These are phyloP conservation scores for Aurelia aurita DNA, from an alignment of 30 jellyfish, hydroid and myxozoan genomes.

Conservation along the genomic window DNA sequence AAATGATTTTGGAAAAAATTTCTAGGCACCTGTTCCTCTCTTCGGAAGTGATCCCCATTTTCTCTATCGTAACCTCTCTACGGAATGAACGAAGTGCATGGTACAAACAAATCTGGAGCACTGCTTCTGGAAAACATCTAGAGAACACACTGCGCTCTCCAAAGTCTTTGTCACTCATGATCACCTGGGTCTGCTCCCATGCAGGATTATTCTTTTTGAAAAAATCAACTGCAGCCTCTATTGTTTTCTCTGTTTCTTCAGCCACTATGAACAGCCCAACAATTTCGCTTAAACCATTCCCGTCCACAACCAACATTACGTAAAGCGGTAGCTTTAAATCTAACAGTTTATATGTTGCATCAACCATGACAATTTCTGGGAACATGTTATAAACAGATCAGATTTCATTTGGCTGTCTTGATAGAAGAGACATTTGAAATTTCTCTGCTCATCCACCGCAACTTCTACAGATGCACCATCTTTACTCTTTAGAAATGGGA, in stretches of 20 bases:
- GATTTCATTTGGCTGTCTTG: constrained; percentile 52
- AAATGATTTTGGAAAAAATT: constrained; percentile 12
- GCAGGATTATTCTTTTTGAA: constrained; percentile 43
- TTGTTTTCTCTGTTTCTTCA: constrained; percentile 41
- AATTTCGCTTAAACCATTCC: constrained; percentile 62
- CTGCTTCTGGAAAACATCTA: constrained; percentile 50
- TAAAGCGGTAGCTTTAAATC: constrained; percentile 39
- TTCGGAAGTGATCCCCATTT: constrained; percentile 68
- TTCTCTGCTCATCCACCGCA: constrained; percentile 23
- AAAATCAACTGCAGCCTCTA: constrained; percentile 36
- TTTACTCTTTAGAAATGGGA: constrained; percentile 5
- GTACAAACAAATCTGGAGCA: constrained; percentile 48
- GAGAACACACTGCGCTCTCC: constrained; percentile 21
- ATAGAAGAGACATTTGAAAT: constrained; percentile 28
- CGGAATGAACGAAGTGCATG: constrained; percentile 50
- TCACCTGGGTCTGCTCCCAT: constrained; percentile 49
- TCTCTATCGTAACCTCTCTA: constrained; percentile 49
- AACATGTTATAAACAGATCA: constrained; percentile 5
- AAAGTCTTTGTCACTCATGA: constrained; percentile 60
- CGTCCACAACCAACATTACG: constrained; percentile 46
- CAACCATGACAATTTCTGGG: constrained; percentile 65
- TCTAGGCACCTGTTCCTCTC: constrained; percentile 51
- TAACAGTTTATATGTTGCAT: constrained; percentile 65
- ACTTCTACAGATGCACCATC: constrained; percentile 46
- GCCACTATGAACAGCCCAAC: constrained; percentile 51